phyloP scores from a whole-genome alignment of 2,113 vertebrate species.

The Crotalus helleri region DNA sequence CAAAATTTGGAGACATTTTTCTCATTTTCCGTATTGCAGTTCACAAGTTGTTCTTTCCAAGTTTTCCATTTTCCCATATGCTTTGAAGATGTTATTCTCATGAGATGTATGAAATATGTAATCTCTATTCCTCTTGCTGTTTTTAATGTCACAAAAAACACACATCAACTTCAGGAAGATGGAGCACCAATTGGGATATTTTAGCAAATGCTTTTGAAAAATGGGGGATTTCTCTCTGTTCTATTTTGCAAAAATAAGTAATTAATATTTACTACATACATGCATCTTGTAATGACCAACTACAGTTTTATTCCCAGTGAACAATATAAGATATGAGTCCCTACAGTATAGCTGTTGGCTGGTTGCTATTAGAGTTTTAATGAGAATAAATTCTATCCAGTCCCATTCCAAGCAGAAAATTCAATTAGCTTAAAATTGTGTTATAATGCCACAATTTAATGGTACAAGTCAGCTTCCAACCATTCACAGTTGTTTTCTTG shows the following conservation, averaged over 20 bases:
- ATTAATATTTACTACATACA: slow-evolving; percentile 21
- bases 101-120: neutral
- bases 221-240: neutral
- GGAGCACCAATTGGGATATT: neutral
- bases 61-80: neutral
- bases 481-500: slow-evolving; percentile 14
- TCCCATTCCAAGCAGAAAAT: slow-evolving; percentile 53
- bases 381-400: slow-evolving; percentile 51
- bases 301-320: slow-evolving; percentile 47
- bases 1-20: neutral
- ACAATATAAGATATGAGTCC: slow-evolving; percentile 42
- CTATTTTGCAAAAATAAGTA: slow-evolving; percentile 27
- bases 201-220: slow-evolving; percentile 16
- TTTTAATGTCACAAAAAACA: neutral
- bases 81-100: neutral
- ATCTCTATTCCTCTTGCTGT: neutral
- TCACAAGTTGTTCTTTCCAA: neutral
- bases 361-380: slow-evolving; percentile 49
- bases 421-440: slow-evolving; percentile 59
- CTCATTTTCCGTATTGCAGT: neutral
- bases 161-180: neutral
- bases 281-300: slow-evolving; percentile 6
- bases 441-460: slow-evolving; percentile 51
- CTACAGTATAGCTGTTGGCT: slow-evolving; percentile 32
- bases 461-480: slow-evolving; percentile 46